These are phyloP conservation scores for Isichthys henryi DNA, from an alignment of 2,113 vertebrate genomes.

Conservation along the genomic window DNA sequence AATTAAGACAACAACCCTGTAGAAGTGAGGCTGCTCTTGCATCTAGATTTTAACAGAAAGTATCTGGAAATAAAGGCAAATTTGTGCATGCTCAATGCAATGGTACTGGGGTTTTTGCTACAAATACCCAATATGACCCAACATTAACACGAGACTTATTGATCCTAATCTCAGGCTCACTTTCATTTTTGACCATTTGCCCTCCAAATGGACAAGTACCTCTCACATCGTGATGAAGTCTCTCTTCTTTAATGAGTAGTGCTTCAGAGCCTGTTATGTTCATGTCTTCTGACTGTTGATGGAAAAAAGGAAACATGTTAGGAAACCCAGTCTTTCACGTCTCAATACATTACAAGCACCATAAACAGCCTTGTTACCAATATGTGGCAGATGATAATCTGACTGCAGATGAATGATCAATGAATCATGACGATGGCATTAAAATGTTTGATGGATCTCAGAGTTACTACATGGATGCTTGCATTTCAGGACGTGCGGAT, in stretches of 20 bases:
- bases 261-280: not conserved
- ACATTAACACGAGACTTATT: not conserved
- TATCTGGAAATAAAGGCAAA: not conserved
- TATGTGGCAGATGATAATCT: not conserved
- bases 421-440: not conserved
- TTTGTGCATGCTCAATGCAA: not conserved
- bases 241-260: conserved; percentile 8
- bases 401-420: not conserved
- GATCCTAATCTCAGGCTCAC: conserved; percentile 37
- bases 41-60: not conserved
- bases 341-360: not conserved
- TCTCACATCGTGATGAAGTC: not conserved
- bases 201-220: not conserved
- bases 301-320: not conserved
- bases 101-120: not conserved
- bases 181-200: conserved; percentile 45
- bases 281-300: not conserved
- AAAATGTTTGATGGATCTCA: not conserved
- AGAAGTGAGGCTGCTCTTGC: not conserved
- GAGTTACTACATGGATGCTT: not conserved
- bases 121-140: not conserved
- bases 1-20: not conserved
- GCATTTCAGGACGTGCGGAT: not conserved
- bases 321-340: not conserved
- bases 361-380: not conserved